phyloP scores from a whole-genome alignment of 64 coral and sea anemone genomes.

The Porites australiensis region DNA sequence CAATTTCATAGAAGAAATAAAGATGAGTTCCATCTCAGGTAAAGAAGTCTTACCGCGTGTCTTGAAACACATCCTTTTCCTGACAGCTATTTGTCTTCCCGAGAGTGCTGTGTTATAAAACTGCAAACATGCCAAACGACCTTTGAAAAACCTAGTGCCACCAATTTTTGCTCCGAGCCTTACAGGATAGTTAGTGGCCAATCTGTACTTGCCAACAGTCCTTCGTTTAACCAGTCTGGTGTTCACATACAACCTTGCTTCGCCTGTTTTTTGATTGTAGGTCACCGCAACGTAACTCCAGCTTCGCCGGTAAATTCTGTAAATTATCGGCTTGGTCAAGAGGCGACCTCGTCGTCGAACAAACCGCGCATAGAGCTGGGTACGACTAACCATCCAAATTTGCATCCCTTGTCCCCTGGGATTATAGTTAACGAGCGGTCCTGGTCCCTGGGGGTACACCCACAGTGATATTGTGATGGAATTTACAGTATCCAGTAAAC shows the following conservation, averaged over 20 bases:
- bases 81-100: background rate
- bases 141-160: constrained; percentile 29
- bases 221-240: background rate
- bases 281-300: constrained; percentile 43
- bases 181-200: constrained; percentile 43
- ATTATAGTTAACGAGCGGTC: constrained; percentile 54
- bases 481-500: constrained; percentile 29
- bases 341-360: background rate
- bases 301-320: background rate
- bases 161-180: constrained; percentile 56
- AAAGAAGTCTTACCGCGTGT: too few relatives aligned
- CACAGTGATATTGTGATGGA: constrained; percentile 14
- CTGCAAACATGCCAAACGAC: constrained; percentile 47
- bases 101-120: background rate
- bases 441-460: background rate
- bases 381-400: constrained; percentile 2
- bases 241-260: constrained; percentile 49
- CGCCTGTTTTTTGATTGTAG: constrained; percentile 24
- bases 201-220: constrained; percentile 22
- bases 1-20: too few relatives aligned
- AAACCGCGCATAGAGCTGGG: constrained; percentile 17
- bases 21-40: too few relatives aligned
- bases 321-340: background rate
- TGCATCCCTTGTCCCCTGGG: constrained; percentile 22
- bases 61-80: constrained; percentile 3